These are phyloP conservation scores for Hybos culiciformis DNA, from an alignment of 2,888 invertebrate species.

Conservation along the genomic window DNA sequence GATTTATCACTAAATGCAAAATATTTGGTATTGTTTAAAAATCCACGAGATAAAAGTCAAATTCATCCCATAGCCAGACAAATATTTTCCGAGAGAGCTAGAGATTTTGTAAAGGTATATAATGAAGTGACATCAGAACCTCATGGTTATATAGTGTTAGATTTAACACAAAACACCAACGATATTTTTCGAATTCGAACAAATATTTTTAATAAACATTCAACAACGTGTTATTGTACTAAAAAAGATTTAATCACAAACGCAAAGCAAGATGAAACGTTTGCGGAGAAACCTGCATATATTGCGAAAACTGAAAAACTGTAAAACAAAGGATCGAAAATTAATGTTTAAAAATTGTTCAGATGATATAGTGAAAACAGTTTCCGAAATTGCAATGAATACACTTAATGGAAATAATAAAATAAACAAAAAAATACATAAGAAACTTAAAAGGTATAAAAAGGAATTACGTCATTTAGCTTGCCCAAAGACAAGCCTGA, in stretches of 20 bases:
- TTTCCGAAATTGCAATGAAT: neutral
- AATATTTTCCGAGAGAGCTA: constrained; percentile 6
- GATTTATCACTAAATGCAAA: neutral
- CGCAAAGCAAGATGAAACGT: no score
- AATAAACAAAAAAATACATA: neutral
- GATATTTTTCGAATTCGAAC: constrained; percentile 5
- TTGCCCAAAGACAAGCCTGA: neutral
- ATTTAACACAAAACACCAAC: constrained; percentile 3
- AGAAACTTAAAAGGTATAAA: constrained; percentile 1
- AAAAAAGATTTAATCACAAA: neutral
- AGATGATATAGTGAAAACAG: neutral
- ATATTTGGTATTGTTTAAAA: constrained; percentile 6
- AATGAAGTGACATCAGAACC: constrained; percentile 4
- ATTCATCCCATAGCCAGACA: neutral
- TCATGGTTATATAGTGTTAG: constrained; percentile 5
- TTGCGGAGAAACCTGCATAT: no score
- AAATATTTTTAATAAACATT: constrained; percentile 8
- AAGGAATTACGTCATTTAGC: neutral
- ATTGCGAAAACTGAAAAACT: neutral
- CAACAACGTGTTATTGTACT: neutral
- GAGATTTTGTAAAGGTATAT: constrained; percentile 6
- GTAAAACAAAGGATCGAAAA: neutral
- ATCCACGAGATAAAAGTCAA: neutral
- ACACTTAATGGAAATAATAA: neutral
- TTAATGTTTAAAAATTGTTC: neutral